Conservation (phyloP, 2,797 vertebrate species). For the Centropyge bicolor region DNA sequence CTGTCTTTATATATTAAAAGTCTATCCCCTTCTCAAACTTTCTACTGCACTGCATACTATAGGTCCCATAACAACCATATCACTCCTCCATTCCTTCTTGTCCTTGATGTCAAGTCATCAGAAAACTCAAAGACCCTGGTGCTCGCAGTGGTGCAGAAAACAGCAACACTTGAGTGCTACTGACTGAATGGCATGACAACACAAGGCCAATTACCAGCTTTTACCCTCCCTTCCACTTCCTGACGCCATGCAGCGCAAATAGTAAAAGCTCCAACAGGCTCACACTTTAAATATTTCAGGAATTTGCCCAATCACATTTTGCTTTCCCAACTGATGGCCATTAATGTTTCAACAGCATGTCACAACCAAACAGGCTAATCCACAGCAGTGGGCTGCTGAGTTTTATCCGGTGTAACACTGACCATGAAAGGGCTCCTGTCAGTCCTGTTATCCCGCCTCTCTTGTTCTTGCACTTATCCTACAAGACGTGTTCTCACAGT, state of each 20-base stretch:
- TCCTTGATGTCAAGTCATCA: constrained; percentile 58
- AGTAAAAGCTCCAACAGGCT: constrained; percentile 98
- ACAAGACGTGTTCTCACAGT: constrained; percentile 65
- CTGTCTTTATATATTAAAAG: constrained; percentile 13
- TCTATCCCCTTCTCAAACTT: constrained; percentile 13
- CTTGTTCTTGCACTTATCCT: constrained; percentile 66
- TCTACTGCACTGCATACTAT: constrained; percentile 19
- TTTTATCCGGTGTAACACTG: constrained; percentile 91
- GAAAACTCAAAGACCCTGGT: constrained; percentile 44
- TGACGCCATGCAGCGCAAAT: constrained; percentile 76
- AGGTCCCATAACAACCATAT: constrained; percentile 27
- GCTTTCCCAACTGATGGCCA: constrained; percentile 93
- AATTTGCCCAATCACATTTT: constrained; percentile 99
- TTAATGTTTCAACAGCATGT: constrained; percentile 98
- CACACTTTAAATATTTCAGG: constrained; percentile 99
- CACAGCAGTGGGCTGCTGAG: constrained; percentile 91
- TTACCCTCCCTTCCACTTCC: constrained; percentile 83
- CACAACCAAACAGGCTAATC: constrained; percentile 93
- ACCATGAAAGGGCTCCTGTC: constrained; percentile 83
- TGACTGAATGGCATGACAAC: constrained; percentile 91
- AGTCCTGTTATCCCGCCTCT: constrained; percentile 58
- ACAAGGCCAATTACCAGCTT: constrained; percentile 94
- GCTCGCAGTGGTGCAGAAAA: constrained; percentile 44
- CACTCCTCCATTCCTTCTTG: constrained; percentile 29
- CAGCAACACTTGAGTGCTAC: constrained; percentile 62